Percentiles rank a stretch among this genome's conserved stretches.
Evolutionary conservation across 92 coral and sea anemone species (phyloP).

Genomic region (Palythoa heliodiscus): DNA sequence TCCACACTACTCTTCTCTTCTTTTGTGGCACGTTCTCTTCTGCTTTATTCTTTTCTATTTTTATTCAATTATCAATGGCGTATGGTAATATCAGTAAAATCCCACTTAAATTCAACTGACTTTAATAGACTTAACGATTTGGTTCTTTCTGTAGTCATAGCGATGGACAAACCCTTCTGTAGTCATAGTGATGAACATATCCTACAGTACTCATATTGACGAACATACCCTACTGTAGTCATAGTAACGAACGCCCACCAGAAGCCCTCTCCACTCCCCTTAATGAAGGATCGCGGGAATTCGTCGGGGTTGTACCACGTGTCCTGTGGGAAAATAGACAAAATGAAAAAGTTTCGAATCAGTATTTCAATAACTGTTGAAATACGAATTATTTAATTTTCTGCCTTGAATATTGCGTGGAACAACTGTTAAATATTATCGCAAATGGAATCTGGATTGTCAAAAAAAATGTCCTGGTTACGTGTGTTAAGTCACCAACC

Average conservation of each 20-base stretch:
- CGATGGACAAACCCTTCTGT: slow-evolving; percentile 98
- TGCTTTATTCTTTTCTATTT: no score
- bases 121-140: no score
- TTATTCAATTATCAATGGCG: no score
- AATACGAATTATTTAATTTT: no score
- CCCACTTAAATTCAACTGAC: neutral
- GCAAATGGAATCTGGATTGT: neutral
- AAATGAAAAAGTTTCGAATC: neutral
- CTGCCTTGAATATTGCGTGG: no score
- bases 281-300: slow-evolving; percentile 92
- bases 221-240: slow-evolving; percentile 95
- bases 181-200: slow-evolving; percentile 90
- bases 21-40: no score
- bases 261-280: slow-evolving; percentile 93
- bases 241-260: slow-evolving; percentile 99
- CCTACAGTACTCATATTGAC: slow-evolving; percentile 99
- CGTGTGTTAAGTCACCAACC: no score
- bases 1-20: no score
- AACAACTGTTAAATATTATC: no score
- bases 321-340: slow-evolving; percentile 58
- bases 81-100: no score
- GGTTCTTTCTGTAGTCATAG: slow-evolving; percentile 80
- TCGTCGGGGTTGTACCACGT: slow-evolving; percentile 97
- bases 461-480: no score
- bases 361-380: neutral